phyloP scores from a whole-genome alignment of 2,113 vertebrate species.

The Peromyscus maniculatus region DNA sequence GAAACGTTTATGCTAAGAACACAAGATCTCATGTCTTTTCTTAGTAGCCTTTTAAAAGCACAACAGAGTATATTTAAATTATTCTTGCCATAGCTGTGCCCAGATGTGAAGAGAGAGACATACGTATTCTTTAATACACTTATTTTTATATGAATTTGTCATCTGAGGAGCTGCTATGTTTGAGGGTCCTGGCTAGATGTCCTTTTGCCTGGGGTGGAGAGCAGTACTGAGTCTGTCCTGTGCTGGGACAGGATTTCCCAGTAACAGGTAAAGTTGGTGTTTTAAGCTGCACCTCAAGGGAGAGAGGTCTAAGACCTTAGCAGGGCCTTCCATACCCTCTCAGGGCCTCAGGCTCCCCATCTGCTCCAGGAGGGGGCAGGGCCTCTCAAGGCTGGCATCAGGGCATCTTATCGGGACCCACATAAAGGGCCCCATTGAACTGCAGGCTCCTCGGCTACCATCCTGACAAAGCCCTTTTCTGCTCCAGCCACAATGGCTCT shows the following conservation, averaged over 20 bases:
- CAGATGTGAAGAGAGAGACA: neutral
- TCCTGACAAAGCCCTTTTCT: conserved; percentile 83
- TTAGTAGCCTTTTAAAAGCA: neutral
- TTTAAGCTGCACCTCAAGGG: neutral
- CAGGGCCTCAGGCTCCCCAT: conserved; percentile 45
- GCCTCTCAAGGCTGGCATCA: neutral
- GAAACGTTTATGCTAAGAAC: neutral
- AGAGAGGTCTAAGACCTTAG: neutral
- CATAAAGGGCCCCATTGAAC: conserved; percentile 78
- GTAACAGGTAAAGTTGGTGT: neutral
- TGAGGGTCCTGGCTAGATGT: neutral
- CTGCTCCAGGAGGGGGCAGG: conserved; percentile 58
- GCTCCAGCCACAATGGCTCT: conserved; percentile 76
- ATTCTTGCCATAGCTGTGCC: neutral
- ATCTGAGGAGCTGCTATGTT: neutral
- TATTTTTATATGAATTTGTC: neutral
- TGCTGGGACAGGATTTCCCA: neutral
- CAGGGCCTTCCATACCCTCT: neutral
- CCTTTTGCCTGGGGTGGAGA: neutral
- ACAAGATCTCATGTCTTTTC: neutral
- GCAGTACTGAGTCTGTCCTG: neutral
- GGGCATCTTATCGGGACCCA: conserved; percentile 6
- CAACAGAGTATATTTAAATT: neutral
- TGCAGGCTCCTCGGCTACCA: conserved; percentile 29
- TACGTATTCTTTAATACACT: neutral